Evolutionary conservation across 2,797 vertebrate genomes (phyloP).

Genomic region (Chromis chromis): DNA sequence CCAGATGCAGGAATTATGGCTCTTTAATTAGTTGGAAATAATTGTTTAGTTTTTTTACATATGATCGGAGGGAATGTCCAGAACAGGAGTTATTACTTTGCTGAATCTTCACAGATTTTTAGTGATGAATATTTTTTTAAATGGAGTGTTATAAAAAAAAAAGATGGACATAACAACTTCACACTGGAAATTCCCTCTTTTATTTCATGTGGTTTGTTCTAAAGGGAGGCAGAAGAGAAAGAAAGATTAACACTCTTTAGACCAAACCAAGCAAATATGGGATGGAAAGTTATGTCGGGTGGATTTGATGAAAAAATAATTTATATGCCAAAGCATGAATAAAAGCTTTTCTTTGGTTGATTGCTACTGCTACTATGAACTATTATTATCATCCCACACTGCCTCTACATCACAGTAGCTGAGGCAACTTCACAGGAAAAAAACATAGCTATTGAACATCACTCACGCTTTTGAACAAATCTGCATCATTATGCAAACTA

Average conservation of each 20-base stretch:
- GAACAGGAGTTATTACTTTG: not conserved
- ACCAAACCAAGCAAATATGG: conserved; percentile 54
- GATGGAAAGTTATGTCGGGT: conserved; percentile 43
- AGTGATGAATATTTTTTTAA: not conserved
- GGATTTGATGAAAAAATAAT: conserved; percentile 45
- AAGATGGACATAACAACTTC: conserved; percentile 29
- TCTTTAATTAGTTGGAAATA: conserved; percentile 19
- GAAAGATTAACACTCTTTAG: conserved; percentile 45
- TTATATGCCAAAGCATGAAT: conserved; percentile 45
- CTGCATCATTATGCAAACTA: conserved; percentile 13
- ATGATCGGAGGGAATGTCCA: not conserved
- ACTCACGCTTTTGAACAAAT: conserved; percentile 21
- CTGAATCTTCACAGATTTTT: conserved; percentile 9
- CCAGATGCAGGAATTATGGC: conserved; percentile 16
- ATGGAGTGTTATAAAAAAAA: not conserved
- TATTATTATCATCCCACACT: conserved; percentile 56
- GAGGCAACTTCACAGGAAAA: conserved; percentile 22
- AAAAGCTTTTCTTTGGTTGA: conserved; percentile 51
- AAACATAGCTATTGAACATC: conserved; percentile 9
- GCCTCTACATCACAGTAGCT: conserved; percentile 31
- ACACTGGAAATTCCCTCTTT: conserved; percentile 62
- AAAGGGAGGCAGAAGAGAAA: conserved; percentile 40
- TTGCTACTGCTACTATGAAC: conserved; percentile 38
- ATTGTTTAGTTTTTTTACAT: conserved; percentile 17
- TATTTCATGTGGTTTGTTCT: conserved; percentile 63